Percentiles rank a stretch among this genome's conserved stretches.
These are phyloP conservation scores for Augochlora pura DNA, from an alignment of 1,140 invertebrate genomes.

Conservation along the genomic window DNA sequence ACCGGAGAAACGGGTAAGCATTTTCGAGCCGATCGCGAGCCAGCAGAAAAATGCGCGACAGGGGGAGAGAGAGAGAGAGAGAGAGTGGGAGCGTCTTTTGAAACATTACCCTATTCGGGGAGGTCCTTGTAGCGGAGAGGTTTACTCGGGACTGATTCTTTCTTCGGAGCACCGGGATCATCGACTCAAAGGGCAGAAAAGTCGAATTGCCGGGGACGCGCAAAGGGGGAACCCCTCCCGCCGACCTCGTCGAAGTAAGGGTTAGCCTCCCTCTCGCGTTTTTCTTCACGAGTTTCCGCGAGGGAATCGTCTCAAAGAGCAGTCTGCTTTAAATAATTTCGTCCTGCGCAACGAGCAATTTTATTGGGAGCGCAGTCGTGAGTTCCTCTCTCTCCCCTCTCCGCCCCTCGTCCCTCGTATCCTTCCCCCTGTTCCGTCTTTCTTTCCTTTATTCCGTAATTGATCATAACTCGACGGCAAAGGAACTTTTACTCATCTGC, in stretches of 20 bases:
- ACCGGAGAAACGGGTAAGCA: constrained; percentile 14
- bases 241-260: constrained; percentile 29
- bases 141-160: constrained; percentile 41
- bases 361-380: constrained; percentile 45
- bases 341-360: constrained; percentile 41
- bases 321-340: constrained; percentile 59
- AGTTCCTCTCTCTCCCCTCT: constrained; percentile 13
- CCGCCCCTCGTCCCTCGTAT: too few species aligned
- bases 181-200: constrained; percentile 43
- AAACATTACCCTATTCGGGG: constrained; percentile 27
- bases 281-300: neutral
- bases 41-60: neutral
- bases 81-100: constrained; percentile 23
- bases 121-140: constrained; percentile 8
- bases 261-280: constrained; percentile 20
- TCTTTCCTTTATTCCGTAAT: constrained; percentile 10
- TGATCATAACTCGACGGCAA: constrained; percentile 32
- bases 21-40: constrained; percentile 30
- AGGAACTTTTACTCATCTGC: constrained; percentile 11
- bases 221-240: constrained; percentile 21
- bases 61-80: too few species aligned
- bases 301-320: constrained; percentile 26
- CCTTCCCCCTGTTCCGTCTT: too few species aligned
- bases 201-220: constrained; percentile 42
- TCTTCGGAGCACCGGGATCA: constrained; percentile 36